A percentile compares a stretch with the other conserved stretches of the same genome.
These are phyloP conservation scores for Cryptophagus acutangulus DNA, from an alignment of 2,888 invertebrate genomes.

Conservation along the genomic window DNA sequence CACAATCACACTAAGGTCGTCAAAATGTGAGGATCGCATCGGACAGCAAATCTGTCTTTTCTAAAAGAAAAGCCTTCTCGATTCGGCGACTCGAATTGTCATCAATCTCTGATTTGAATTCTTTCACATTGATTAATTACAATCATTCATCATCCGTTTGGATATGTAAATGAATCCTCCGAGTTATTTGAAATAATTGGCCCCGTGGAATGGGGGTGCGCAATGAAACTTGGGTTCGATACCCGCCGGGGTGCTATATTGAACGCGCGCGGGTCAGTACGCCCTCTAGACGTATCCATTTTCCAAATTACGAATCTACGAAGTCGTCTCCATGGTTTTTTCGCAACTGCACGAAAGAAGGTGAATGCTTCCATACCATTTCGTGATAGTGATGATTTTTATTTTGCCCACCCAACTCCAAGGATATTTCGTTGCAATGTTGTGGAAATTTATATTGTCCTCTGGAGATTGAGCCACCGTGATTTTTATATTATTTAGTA, in stretches of 20 bases:
- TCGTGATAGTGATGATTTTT: too few species aligned
- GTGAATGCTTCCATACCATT: conserved; percentile 17
- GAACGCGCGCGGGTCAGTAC: conserved; percentile 29
- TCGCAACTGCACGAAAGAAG: conserved; percentile 16
- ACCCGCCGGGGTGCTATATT: conserved; percentile 28
- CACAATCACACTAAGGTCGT: too few species aligned
- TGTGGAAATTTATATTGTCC: too few species aligned
- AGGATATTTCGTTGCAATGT: too few species aligned
- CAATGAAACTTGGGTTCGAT: conserved; percentile 26
- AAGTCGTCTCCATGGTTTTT: conserved; percentile 16
- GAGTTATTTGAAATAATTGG: conserved; percentile 1
- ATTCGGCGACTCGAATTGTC: too few species aligned
- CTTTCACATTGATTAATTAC: too few species aligned
- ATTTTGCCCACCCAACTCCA: neutral
- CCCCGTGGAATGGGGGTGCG: conserved; percentile 17
- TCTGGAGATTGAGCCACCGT: too few species aligned
- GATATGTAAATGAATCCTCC: neutral
- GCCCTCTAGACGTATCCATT: conserved; percentile 23
- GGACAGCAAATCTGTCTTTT: too few species aligned
- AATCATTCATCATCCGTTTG: conserved; percentile 5
- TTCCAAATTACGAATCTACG: conserved; percentile 21
- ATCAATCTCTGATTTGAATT: too few species aligned
- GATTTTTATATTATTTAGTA: too few species aligned
- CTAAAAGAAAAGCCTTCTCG: too few species aligned
- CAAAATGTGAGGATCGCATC: too few species aligned